Conservation (phyloP, 1,140 invertebrate species). For the Caenorhabditis elegans region WBcel235 BX284602.5:8044001-8044500, state of each 20-base stretch:
- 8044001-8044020: conserved; percentile 68
- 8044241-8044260: conserved; percentile 74
- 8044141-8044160: conserved; percentile 67
- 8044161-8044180: conserved; percentile 51
- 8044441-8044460: conserved; percentile 22
- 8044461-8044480: background rate
- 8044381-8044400: background rate
- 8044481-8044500: background rate
- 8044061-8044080: conserved; percentile 79
- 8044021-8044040: conserved; percentile 82
- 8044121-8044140: background rate
- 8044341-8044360: background rate
- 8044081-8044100: conserved; percentile 89
- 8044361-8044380: conserved; percentile 3
- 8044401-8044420: background rate
- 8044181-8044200: conserved; percentile 53
- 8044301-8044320: conserved; percentile 5
- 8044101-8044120: conserved; percentile 72
- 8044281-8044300: conserved; percentile 69
- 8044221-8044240: conserved; percentile 71
- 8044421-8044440: background rate
- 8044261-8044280: conserved; percentile 72
- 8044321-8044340: background rate
- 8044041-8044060: conserved; percentile 72
- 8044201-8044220: conserved; percentile 70